Percentiles rank a stretch among this genome's conserved stretches.
Evolutionary conservation across 2,888 invertebrate species (phyloP).

Genomic region (Spisula solida): DNA sequence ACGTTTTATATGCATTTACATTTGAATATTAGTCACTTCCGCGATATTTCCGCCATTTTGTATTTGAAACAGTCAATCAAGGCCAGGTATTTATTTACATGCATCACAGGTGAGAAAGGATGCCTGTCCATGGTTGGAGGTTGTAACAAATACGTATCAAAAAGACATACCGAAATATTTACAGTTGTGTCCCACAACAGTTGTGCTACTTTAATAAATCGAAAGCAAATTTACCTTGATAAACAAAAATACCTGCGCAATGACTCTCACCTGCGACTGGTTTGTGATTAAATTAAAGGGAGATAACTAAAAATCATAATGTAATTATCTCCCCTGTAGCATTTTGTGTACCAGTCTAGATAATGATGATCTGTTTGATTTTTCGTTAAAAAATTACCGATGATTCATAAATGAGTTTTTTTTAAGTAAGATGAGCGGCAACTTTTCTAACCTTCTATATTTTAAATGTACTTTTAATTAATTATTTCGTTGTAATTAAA

Average conservation of each 20-base stretch:
- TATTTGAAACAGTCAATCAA: background rate
- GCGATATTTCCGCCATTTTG: slow-evolving; percentile 28
- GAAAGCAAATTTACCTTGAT: slow-evolving; percentile 31
- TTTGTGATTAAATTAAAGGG: slow-evolving; percentile 26
- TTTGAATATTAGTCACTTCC: slow-evolving; percentile 28
- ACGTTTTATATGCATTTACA: background rate
- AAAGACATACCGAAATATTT: background rate
- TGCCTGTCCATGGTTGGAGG: background rate
- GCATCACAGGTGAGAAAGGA: background rate
- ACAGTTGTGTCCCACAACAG: background rate
- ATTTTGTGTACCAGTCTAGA: slow-evolving; percentile 6
- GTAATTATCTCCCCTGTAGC: background rate
- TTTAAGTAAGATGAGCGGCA: too few relatives aligned
- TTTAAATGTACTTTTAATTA: too few relatives aligned
- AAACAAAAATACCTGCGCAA: slow-evolving; percentile 69
- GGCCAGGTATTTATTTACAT: background rate
- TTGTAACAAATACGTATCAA: background rate
- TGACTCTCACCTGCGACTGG: slow-evolving; percentile 66
- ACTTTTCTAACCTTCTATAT: too few relatives aligned
- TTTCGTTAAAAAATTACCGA: too few relatives aligned
- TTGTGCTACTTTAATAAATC: background rate
- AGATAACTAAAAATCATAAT: background rate
- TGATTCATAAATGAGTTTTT: too few relatives aligned
- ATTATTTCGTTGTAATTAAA: too few relatives aligned
- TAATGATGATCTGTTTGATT: background rate